Percentiles rank a stretch among this genome's conserved stretches.
These are phyloP conservation scores for Apogon talboti DNA, from an alignment of 2,797 vertebrate genomes.

Conservation along the genomic window DNA sequence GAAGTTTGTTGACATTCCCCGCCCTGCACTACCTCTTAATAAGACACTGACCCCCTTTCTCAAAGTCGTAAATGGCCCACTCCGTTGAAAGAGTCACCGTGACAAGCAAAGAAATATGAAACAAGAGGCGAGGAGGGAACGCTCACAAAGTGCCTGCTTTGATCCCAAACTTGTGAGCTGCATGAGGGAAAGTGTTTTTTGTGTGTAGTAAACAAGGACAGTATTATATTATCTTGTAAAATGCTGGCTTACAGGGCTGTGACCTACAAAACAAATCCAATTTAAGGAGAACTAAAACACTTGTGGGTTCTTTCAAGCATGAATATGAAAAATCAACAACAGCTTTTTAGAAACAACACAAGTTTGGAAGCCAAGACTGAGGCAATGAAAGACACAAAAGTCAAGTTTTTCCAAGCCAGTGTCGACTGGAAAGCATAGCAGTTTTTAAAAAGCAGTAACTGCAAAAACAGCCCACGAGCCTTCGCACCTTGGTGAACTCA, in stretches of 20 bases:
- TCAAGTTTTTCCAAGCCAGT: not conserved
- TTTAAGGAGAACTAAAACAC: slow-evolving; percentile 32
- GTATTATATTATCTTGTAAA: slow-evolving; percentile 63
- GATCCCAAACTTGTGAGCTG: slow-evolving; percentile 36
- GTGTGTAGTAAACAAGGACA: slow-evolving; percentile 54
- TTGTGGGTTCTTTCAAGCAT: slow-evolving; percentile 8
- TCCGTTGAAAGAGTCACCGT: slow-evolving; percentile 14
- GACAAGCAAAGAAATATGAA: slow-evolving; percentile 50
- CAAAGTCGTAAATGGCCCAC: slow-evolving; percentile 44
- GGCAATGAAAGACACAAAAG: slow-evolving; percentile 7
- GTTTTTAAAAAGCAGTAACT: slow-evolving; percentile 31
- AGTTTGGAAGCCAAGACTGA: slow-evolving; percentile 27
- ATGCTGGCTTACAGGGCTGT: slow-evolving; percentile 47
- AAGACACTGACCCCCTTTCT: slow-evolving; percentile 43
- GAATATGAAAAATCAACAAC: slow-evolving; percentile 35
- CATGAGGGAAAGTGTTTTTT: slow-evolving; percentile 56
- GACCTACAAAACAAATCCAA: slow-evolving; percentile 66
- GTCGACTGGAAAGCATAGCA: slow-evolving; percentile 40
- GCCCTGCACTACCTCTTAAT: slow-evolving; percentile 44
- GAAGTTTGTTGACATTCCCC: slow-evolving; percentile 73
- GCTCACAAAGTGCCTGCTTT: slow-evolving; percentile 37
- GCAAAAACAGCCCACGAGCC: slow-evolving; percentile 23
- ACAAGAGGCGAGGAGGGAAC: slow-evolving; percentile 17
- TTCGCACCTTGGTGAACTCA: slow-evolving; percentile 65
- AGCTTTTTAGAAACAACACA: slow-evolving; percentile 28